These are phyloP conservation scores for Eledona agricola DNA, from an alignment of 2,888 invertebrate genomes.

Conservation along the genomic window DNA sequence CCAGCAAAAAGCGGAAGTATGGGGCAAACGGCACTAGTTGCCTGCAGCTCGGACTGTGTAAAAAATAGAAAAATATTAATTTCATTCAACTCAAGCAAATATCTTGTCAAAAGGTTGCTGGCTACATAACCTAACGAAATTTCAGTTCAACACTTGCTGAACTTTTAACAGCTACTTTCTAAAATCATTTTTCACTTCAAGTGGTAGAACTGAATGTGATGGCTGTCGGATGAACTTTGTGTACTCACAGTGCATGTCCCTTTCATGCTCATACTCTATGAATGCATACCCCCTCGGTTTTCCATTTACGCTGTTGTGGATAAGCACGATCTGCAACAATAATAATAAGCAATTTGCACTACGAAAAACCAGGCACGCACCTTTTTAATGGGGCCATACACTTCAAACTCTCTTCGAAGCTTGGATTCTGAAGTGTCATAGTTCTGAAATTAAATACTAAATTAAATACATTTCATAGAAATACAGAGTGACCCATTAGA, in stretches of 20 bases:
- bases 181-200: conserved; percentile 14
- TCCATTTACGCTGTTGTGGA: conserved; percentile 84
- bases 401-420: conserved; percentile 95
- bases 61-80: conserved; percentile 71
- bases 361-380: conserved; percentile 62
- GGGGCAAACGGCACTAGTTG: conserved; percentile 69
- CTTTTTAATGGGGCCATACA: conserved; percentile 97
- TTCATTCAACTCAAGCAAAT: conserved; percentile 56
- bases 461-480: background rate
- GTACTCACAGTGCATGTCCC: conserved; percentile 99
- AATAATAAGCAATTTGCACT: conserved; percentile 31
- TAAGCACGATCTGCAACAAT: conserved; percentile 82
- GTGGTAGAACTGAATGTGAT: conserved; percentile 42
- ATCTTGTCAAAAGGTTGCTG: conserved; percentile 58
- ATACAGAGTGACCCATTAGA: too few species aligned
- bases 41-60: conserved; percentile 69
- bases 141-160: conserved; percentile 49
- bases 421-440: conserved; percentile 99
- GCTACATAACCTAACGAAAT: conserved; percentile 63
- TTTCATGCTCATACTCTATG: conserved; percentile 98
- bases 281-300: conserved; percentile 99
- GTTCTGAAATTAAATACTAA: conserved; percentile 73
- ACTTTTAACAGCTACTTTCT: conserved; percentile 3
- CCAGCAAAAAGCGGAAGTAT: conserved; percentile 67
- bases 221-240: conserved; percentile 23